Evolutionary conservation across 2,888 invertebrate species (phyloP).

Genomic region (Tyria jacobaeae): DNA sequence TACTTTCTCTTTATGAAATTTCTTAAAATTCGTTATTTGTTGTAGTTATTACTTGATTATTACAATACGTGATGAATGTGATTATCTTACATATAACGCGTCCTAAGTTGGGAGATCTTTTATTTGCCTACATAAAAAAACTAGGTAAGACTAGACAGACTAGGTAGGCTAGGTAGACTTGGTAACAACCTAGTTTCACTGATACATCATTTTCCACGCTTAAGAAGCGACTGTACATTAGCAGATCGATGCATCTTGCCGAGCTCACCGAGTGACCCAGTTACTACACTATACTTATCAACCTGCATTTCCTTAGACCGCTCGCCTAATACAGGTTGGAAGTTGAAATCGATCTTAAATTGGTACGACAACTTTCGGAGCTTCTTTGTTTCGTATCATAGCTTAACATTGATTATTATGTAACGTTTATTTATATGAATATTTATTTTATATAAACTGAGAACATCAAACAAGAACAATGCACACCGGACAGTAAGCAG

Average conservation of each 20-base stretch:
- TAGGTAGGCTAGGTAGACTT: no score
- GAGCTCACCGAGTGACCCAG: slow-evolving; percentile 58
- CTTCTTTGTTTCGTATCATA: background rate
- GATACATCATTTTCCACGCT: slow-evolving; percentile 9
- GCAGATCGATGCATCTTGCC: slow-evolving; percentile 61
- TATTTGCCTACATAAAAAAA: no score
- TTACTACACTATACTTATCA: slow-evolving; percentile 37
- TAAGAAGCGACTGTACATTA: slow-evolving; percentile 12
- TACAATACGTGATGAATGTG: no score
- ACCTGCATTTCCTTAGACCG: slow-evolving; percentile 27
- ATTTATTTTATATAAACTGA: background rate
- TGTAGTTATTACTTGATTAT: no score
- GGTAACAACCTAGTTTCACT: background rate
- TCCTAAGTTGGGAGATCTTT: no score
- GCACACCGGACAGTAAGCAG: no score
- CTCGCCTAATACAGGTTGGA: slow-evolving; percentile 30
- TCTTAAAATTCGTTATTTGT: no score
- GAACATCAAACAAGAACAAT: background rate
- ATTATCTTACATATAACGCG: no score
- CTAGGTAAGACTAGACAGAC: no score
- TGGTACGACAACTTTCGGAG: slow-evolving; percentile 20
- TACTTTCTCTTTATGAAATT: no score
- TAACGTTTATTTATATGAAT: background rate
- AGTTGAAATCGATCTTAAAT: slow-evolving; percentile 40
- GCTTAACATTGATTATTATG: no score